A percentile compares a stretch with the other conserved stretches of the same genome.
phyloP scores from a whole-genome alignment of 2,113 vertebrate genomes.

The Prunella himalayana region DNA sequence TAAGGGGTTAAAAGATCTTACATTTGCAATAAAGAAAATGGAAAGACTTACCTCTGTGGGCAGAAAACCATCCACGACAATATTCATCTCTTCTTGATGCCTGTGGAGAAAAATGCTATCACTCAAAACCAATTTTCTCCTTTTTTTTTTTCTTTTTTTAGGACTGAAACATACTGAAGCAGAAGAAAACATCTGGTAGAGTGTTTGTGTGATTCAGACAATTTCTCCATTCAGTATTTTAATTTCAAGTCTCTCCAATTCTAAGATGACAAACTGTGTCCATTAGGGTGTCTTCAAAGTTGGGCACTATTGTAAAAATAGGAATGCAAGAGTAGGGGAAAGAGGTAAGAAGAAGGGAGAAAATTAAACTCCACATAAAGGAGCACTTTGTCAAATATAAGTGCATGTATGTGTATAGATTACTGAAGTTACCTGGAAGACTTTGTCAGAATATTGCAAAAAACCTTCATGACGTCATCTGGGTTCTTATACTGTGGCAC shows the following conservation, averaged over 20 bases:
- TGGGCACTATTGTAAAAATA: background rate
- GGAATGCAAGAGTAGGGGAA: background rate
- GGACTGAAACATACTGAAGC: background rate
- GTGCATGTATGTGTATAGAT: fast-evolving
- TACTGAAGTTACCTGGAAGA: background rate
- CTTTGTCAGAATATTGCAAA: background rate
- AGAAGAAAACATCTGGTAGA: background rate
- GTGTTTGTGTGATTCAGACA: background rate
- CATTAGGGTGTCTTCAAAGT: background rate
- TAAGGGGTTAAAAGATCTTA: background rate
- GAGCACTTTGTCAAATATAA: background rate
- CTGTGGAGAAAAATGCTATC: background rate
- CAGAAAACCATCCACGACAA: background rate
- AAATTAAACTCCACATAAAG: background rate
- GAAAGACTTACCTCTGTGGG: background rate
- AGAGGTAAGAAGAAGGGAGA: background rate
- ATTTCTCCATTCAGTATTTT: background rate
- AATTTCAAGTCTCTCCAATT: background rate
- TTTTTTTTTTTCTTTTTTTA: background rate
- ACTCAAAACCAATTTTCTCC: background rate
- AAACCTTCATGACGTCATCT: background rate
- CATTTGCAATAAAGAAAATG: background rate
- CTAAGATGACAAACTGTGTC: background rate
- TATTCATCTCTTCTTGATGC: background rate
- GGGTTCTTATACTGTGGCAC: background rate